These are phyloP conservation scores for Hemibagrus guttatus DNA, from an alignment of 2,797 vertebrate genomes.

Conservation along the genomic window DNA sequence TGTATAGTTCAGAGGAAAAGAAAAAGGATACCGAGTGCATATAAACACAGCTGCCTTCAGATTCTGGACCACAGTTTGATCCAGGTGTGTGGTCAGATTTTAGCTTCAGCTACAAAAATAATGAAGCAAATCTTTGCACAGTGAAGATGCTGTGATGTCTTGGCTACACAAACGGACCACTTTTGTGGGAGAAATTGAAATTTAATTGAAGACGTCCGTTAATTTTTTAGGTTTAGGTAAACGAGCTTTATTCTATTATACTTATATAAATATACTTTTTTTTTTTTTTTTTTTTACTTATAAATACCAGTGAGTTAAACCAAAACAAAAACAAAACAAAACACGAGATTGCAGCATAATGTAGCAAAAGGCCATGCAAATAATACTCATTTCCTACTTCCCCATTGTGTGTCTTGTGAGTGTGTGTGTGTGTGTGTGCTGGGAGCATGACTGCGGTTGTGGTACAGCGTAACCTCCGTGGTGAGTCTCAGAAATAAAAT, in stretches of 20 bases:
- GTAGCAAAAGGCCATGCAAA: neutral
- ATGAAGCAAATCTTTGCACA: neutral
- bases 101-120: neutral
- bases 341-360: neutral
- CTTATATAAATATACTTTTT: too few species aligned
- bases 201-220: neutral
- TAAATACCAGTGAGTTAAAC: neutral
- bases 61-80: neutral
- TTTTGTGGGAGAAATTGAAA: neutral
- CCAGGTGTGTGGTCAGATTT: neutral
- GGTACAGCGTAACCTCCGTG: too few species aligned
- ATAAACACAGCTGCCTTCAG: neutral
- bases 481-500: too few species aligned
- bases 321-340: constrained; percentile 1
- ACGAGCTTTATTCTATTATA: neutral
- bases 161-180: neutral
- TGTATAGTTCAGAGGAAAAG: neutral
- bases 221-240: too few species aligned
- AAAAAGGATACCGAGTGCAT: neutral
- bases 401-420: neutral
- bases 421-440: neutral
- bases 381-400: neutral
- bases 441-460: neutral
- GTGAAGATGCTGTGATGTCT: neutral
- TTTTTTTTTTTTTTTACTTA: too few species aligned